Base-by-base conservation (phyloP, 2,113 vertebrate genomes). In the Oreochromis spilurus region DNA sequence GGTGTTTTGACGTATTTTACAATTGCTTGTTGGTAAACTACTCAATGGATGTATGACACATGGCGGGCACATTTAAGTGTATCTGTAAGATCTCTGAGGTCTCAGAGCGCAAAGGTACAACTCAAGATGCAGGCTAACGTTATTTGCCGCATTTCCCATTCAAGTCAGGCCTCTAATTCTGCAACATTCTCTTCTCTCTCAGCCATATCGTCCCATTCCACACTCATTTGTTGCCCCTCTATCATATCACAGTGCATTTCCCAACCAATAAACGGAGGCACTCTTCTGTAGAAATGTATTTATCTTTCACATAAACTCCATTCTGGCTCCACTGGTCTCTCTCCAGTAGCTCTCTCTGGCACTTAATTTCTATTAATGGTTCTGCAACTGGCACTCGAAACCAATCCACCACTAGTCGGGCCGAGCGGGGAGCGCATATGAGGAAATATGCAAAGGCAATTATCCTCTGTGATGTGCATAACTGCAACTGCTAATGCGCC, bases 361-460 rank as follows among this genome's bases (percentile, higher is more conserved):
- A 94, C 93, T 96, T 96, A 96, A 96, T 96, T 96, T 97, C 95
- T 96, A 96, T 97, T 97, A 96, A 96, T 96, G 95, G 93, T 95
- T 94, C 90, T 93, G 93, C 94, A 95, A 96, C 94, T 93, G 93
- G 87, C 88, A 88, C 94, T 93, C 54, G 54, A 95, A 94, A 94
- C 93, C 92, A 94, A 95, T 95, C 89, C 84, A 84, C 77, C 29
- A 92, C 81, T 90, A 83, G 91, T 92, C 77, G 54, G 89, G 79
- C 87, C 75, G 84, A 88, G 70, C 86, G 45, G 88, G 89, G 88
- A 92, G 92, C 58, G 79, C 93, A 93, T 94, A 94, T 81, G 88
- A 94, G 92, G 88, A 96, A 96, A 96, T 95, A 94, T 95, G 94
- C 95, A 92, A 88, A 93, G 94, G 94, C 94, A 95, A 96, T 96